Conservation (phyloP, 2,113 vertebrate genomes). For the Syrmaticus mikado region DNA sequence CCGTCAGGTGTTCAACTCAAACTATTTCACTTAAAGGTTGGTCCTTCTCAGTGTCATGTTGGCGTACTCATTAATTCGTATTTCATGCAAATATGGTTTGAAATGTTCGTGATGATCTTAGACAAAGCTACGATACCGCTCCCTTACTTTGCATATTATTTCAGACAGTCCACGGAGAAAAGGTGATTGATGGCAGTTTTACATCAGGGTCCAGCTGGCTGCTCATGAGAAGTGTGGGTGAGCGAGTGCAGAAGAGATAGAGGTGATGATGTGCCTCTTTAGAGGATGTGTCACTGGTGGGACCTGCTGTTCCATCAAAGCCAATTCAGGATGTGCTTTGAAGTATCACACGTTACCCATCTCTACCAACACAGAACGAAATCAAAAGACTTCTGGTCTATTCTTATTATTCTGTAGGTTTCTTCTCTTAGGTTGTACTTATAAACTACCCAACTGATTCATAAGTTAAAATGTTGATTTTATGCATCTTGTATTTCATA, state of each 20-base stretch:
- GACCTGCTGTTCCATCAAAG: neutral
- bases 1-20: neutral
- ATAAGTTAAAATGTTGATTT: neutral
- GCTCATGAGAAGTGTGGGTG: neutral
- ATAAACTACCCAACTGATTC: neutral
- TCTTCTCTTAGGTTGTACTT: neutral
- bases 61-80: neutral
- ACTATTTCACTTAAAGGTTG: constrained; percentile 13
- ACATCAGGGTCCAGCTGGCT: neutral
- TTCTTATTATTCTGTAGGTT: neutral
- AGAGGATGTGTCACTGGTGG: neutral
- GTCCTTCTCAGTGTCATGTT: neutral
- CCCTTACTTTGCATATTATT: neutral
- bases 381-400: neutral
- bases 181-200: neutral
- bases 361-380: neutral
- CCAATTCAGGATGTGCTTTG: neutral
- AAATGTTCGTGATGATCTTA: neutral
- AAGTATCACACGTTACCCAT: neutral
- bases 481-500: neutral
- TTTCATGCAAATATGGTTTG: neutral
- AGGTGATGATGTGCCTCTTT: neutral
- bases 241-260: neutral
- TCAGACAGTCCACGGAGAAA: neutral
- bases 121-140: neutral